Evolutionary conservation across 2,113 vertebrate genomes (phyloP).

Genomic region (Columbina picui): DNA sequence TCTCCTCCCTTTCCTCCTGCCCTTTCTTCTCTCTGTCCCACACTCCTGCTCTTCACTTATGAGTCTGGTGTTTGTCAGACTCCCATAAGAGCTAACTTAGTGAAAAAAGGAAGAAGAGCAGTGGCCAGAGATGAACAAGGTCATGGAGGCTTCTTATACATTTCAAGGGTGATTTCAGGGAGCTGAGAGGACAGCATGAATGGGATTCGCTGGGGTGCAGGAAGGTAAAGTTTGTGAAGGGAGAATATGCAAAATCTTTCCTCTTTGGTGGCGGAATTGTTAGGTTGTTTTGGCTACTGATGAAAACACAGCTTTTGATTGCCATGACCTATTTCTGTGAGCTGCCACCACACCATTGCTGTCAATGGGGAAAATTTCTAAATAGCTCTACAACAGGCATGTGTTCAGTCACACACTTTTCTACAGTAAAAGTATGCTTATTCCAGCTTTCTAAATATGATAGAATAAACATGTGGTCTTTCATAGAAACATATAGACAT

Average conservation of each 20-base stretch:
- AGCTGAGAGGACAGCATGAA: not conserved
- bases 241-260: not conserved
- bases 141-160: not conserved
- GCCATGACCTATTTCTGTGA: not conserved
- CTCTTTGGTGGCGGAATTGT: not conserved
- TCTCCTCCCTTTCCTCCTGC: not conserved
- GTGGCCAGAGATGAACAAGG: not conserved
- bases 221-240: not conserved
- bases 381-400: not conserved
- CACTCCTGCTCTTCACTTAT: not conserved
- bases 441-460: not conserved
- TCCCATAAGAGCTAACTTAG: not conserved
- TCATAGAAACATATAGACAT: not conserved
- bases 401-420: not conserved
- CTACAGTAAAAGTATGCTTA: not conserved
- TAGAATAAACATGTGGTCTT: not conserved
- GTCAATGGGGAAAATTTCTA: not conserved
- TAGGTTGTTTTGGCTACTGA: not conserved
- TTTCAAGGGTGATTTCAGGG: not conserved
- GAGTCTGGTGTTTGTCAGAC: not conserved
- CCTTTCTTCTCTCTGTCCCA: not conserved
- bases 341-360: not conserved
- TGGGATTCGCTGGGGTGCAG: not conserved
- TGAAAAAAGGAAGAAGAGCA: not conserved
- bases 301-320: not conserved